These are phyloP conservation scores for Pelobates fuscus DNA, from an alignment of 2,113 vertebrate species.

Conservation along the genomic window DNA sequence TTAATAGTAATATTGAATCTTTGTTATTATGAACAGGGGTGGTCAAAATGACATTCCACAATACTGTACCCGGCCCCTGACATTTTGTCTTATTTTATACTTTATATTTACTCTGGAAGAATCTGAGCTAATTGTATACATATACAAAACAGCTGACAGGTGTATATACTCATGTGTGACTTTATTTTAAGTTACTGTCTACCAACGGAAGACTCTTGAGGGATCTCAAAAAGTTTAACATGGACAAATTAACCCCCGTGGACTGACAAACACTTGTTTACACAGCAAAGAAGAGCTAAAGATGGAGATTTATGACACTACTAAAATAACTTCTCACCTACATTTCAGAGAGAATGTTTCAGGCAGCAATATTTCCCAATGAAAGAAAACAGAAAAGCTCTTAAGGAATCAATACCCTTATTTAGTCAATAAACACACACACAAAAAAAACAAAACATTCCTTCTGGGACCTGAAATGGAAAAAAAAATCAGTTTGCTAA, in stretches of 20 bases:
- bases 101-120: background rate
- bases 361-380: constrained; percentile 61
- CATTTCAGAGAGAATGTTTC: constrained; percentile 50
- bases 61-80: too few relatives aligned
- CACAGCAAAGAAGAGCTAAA: constrained; percentile 59
- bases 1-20: too few relatives aligned
- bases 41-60: too few relatives aligned
- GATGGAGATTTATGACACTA: constrained; percentile 69
- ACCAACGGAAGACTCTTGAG: background rate
- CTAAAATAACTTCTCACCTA: constrained; percentile 65
- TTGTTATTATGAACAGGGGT: too few relatives aligned
- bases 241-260: constrained; percentile 67
- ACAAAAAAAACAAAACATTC: constrained; percentile 56
- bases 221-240: constrained; percentile 54
- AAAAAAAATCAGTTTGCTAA: constrained; percentile 62
- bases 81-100: too few relatives aligned
- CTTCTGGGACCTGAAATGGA: constrained; percentile 57
- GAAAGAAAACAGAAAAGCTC: constrained; percentile 70
- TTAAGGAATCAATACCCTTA: constrained; percentile 71
- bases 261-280: constrained; percentile 69
- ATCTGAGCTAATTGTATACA: constrained; percentile 34
- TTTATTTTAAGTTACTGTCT: constrained; percentile 38
- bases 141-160: constrained; percentile 46
- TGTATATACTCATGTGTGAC: background rate
- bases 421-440: constrained; percentile 70